Conservation (phyloP, 2,888 invertebrate genomes). For the Pachymerium ferrugineum region DNA sequence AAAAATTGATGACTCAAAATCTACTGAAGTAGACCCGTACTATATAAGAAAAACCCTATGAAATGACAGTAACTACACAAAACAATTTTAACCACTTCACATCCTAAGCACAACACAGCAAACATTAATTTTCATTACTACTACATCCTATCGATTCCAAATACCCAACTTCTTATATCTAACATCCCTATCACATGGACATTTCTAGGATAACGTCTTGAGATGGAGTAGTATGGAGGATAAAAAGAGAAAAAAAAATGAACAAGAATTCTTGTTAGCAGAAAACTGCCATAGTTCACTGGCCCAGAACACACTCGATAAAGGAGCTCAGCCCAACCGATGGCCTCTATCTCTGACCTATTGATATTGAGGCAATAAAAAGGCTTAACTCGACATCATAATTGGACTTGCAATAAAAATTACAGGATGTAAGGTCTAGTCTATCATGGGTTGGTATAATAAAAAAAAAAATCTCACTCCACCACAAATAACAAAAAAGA, state of each 20-base stretch:
- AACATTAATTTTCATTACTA: too few species aligned
- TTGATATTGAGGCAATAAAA: constrained; percentile 27
- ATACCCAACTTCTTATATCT: too few species aligned
- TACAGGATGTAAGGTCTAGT: neutral
- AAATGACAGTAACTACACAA: too few species aligned
- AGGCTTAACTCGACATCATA: constrained; percentile 9
- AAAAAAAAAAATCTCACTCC: neutral
- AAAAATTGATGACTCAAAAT: too few species aligned
- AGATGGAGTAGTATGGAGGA: neutral
- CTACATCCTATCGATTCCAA: too few species aligned
- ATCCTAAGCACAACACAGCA: too few species aligned
- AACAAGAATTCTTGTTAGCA: constrained; percentile 20
- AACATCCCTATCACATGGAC: neutral
- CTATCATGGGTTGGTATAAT: neutral
- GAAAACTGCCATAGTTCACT: constrained; percentile 22
- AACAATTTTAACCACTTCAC: too few species aligned
- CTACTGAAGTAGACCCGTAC: too few species aligned
- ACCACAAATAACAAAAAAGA: too few species aligned
- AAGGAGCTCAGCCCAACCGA: neutral
- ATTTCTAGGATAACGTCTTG: neutral
- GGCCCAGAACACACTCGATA: constrained; percentile 24
- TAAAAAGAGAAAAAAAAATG: neutral
- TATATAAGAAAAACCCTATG: too few species aligned
- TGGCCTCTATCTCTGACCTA: constrained; percentile 25
- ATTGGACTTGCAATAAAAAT: constrained; percentile 9